Conservation (phyloP, 2,797 vertebrate genomes). For the Triplophysa bombifrons region DNA sequence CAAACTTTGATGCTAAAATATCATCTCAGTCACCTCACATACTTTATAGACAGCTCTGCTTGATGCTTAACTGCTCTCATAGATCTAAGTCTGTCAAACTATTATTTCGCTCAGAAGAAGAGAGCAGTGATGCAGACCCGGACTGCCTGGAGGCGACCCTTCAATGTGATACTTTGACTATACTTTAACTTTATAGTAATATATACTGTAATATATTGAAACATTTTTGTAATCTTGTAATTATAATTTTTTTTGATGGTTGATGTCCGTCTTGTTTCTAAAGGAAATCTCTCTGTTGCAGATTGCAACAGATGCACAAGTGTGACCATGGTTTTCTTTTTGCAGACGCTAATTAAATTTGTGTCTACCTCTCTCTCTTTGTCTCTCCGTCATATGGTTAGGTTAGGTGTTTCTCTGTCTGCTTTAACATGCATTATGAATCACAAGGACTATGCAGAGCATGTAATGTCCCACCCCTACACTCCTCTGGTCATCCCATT, state of each 20-base stretch:
- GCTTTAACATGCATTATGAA: too few relatives aligned
- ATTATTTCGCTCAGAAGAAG: not conserved
- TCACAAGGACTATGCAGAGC: not conserved
- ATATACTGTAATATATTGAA: too few relatives aligned
- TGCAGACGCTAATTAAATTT: not conserved
- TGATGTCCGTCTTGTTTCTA: not conserved
- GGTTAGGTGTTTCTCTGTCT: too few relatives aligned
- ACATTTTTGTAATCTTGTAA: too few relatives aligned
- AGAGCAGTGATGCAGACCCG: not conserved
- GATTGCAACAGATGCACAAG: conserved; percentile 6
- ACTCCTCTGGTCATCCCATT: not conserved
- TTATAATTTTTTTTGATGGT: not conserved
- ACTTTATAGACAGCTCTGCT: not conserved
- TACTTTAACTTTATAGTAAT: too few relatives aligned
- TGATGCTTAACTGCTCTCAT: not conserved
- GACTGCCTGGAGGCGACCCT: conserved; percentile 14
- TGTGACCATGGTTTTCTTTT: too few relatives aligned
- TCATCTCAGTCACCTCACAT: not conserved
- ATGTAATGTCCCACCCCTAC: conserved; percentile 13
- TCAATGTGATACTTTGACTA: not conserved
- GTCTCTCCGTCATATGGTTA: too few relatives aligned
- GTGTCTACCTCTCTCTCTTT: not conserved
- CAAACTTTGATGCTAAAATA: conserved; percentile 5
- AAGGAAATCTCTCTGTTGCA: conserved; percentile 6
- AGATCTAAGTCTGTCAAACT: conserved; percentile 10